These are phyloP conservation scores for Terebella lapidaria DNA, from an alignment of 2,888 invertebrate species.

Conservation along the genomic window DNA sequence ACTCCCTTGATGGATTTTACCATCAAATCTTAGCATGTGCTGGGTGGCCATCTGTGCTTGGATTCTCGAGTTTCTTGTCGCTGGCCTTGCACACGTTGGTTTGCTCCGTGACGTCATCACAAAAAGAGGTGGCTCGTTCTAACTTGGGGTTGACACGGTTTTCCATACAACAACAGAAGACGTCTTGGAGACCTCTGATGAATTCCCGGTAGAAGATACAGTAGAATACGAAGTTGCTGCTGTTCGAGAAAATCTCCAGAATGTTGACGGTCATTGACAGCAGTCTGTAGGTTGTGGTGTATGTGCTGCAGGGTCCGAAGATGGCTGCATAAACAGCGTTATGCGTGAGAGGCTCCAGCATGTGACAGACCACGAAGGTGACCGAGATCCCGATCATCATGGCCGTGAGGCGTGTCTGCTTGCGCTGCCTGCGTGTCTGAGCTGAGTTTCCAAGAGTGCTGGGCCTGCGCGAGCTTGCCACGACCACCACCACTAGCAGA, in stretches of 20 bases:
- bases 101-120: no score
- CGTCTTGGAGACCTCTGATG: neutral
- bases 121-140: no score
- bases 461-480: neutral
- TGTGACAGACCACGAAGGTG: conserved; percentile 7
- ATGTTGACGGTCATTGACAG: conserved; percentile 4
- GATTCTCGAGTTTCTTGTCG: no score
- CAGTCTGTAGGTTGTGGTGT: neutral
- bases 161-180: neutral
- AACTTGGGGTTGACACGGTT: no score
- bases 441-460: no score
- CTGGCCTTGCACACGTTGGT: no score
- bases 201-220: conserved; percentile 14
- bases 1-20: no score
- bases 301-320: conserved; percentile 9
- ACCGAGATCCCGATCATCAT: conserved; percentile 15
- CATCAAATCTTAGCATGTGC: no score
- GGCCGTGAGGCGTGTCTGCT: conserved; percentile 5
- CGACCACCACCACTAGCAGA: conserved; percentile 3
- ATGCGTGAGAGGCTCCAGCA: conserved; percentile 11
- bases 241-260: conserved; percentile 12
- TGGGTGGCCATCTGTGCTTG: no score
- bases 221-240: conserved; percentile 13
- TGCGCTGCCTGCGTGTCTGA: neutral
- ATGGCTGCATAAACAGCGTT: conserved; percentile 5